A percentile compares a stretch with the other conserved stretches of the same genome.
phyloP scores from a whole-genome alignment of 2,797 vertebrate species.

The Setipinna tenuifilis region DNA sequence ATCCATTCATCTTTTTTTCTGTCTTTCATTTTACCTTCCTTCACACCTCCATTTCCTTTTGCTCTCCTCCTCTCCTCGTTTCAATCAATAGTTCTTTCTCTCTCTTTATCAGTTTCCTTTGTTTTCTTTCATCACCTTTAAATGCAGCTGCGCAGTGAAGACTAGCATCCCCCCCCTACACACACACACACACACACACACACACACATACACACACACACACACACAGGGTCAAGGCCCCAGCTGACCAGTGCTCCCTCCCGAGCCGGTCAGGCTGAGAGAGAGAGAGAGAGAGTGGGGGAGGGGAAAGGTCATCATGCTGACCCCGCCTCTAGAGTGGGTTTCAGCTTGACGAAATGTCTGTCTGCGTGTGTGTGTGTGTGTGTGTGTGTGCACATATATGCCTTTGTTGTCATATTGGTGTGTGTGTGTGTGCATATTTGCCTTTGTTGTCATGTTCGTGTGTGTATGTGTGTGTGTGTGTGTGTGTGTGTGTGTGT shows the following conservation, averaged over 20 bases:
- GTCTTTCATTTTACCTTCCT: no score
- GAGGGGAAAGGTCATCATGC: not conserved
- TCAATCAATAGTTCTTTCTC: no score
- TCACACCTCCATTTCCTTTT: no score
- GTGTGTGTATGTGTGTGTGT: no score
- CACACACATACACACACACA: not conserved
- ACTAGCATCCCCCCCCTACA: not conserved
- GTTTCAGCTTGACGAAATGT: not conserved
- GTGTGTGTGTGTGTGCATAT: no score
- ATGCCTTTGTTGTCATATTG: no score
- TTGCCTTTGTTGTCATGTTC: no score
- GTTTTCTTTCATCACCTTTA: no score
- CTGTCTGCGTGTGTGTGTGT: not conserved
- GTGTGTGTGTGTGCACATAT: not conserved
- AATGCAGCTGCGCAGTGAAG: no score
- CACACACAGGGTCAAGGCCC: slow-evolving; percentile 5
- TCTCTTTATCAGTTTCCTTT: no score
- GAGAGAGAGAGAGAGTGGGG: not conserved
- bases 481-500: not conserved
- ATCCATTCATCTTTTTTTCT: no score
- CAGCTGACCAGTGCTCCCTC: not conserved
- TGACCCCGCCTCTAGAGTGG: not conserved
- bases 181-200: slow-evolving; percentile 19
- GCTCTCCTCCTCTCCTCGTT: no score
- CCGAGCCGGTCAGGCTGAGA: not conserved